A percentile compares a stretch with the other conserved stretches of the same genome.
Evolutionary conservation across 2,888 invertebrate genomes (phyloP).

Genomic region (Xanthorhoe spadicearia): DNA sequence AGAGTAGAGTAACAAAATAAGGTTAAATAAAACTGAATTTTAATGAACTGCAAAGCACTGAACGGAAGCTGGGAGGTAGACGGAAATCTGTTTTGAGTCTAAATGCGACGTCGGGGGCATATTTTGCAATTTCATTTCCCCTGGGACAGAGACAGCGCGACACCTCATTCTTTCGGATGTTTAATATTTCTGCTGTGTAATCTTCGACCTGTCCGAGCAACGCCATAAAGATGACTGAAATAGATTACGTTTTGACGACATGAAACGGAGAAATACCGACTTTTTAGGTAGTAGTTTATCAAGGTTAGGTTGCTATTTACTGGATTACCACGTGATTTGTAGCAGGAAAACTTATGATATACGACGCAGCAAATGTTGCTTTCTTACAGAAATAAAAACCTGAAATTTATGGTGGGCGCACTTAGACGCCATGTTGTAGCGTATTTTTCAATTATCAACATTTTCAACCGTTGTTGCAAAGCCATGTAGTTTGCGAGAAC

Average conservation of each 20-base stretch:
- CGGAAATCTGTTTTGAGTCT: slow-evolving; percentile 8
- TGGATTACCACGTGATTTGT: not conserved
- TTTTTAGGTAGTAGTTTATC: slow-evolving; percentile 23
- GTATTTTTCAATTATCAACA: not conserved
- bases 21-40: not conserved
- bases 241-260: slow-evolving; percentile 37
- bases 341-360: not conserved
- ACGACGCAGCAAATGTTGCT: slow-evolving; percentile 8
- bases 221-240: slow-evolving; percentile 28
- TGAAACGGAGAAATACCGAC: slow-evolving; percentile 32
- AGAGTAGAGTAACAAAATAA: not conserved
- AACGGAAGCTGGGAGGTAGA: not conserved
- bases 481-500: too few species aligned
- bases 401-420: not conserved
- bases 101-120: slow-evolving; percentile 57
- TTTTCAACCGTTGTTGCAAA: not conserved
- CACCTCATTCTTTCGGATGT: slow-evolving; percentile 69
- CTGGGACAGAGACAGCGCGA: slow-evolving; percentile 62
- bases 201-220: slow-evolving; percentile 57
- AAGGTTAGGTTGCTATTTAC: slow-evolving; percentile 3
- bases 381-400: not conserved
- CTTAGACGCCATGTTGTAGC: not conserved
- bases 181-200: slow-evolving; percentile 69
- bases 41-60: not conserved
- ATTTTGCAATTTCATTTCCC: slow-evolving; percentile 82